Conservation (phyloP, 2,113 vertebrate genomes). For the Callithrix jacchus region DNA sequence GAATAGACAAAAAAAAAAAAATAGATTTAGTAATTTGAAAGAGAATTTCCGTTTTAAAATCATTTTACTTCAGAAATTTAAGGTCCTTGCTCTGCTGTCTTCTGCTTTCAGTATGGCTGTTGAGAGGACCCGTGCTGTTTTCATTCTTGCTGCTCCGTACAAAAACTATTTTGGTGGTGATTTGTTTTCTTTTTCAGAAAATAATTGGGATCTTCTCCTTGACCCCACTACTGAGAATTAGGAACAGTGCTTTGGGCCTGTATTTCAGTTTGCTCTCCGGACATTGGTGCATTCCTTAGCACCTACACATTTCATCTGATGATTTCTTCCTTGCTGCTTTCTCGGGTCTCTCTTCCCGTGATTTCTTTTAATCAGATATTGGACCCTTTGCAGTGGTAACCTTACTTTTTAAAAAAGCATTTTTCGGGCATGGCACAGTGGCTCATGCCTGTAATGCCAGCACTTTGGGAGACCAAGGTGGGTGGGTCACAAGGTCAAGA, state of each 20-base stretch:
- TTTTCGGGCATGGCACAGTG: neutral
- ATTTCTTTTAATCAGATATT: neutral
- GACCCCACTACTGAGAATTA: neutral
- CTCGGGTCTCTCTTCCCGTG: neutral
- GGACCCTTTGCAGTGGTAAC: neutral
- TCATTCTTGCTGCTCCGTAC: neutral
- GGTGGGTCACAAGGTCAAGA: no score
- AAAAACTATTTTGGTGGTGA: neutral
- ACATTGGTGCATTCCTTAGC: neutral
- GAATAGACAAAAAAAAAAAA: neutral
- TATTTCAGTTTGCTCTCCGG: neutral
- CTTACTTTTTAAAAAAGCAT: neutral
- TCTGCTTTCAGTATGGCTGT: neutral
- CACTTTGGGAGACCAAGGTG: no score
- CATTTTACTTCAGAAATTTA: neutral
- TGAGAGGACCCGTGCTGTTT: neutral
- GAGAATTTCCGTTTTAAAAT: neutral
- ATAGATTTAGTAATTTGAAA: neutral
- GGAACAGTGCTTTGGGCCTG: neutral
- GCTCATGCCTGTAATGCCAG: no score
- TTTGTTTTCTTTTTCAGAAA: neutral
- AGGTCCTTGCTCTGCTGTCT: neutral
- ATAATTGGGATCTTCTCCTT: neutral
- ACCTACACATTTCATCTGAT: neutral
- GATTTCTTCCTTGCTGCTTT: neutral